These are phyloP conservation scores for Aleiodes leptofemur DNA, from an alignment of 2,888 invertebrate species.

Conservation along the genomic window DNA sequence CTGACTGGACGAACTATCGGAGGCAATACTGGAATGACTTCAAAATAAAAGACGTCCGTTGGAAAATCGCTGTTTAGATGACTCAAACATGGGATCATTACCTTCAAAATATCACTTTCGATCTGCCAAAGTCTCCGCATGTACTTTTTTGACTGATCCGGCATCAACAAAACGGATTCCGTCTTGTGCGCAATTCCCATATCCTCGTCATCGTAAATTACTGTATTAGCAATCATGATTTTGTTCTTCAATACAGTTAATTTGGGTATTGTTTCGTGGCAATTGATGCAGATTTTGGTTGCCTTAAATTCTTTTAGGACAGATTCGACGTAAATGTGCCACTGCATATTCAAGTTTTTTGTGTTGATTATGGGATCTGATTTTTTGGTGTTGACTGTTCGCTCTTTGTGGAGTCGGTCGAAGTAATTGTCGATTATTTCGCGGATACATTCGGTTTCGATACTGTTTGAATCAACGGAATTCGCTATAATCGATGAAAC, in stretches of 20 bases:
- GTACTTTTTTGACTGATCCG: constrained; percentile 81
- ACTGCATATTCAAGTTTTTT: constrained; percentile 77
- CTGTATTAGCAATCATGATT: constrained; percentile 76
- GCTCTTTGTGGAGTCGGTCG: constrained; percentile 60
- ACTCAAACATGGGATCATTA: constrained; percentile 83
- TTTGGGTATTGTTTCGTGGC: constrained; percentile 77
- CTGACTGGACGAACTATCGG: constrained; percentile 87
- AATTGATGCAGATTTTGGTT: constrained; percentile 78
- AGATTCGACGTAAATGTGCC: constrained; percentile 75
- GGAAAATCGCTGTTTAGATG: constrained; percentile 77
- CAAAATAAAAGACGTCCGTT: constrained; percentile 91
- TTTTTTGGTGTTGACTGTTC: constrained; percentile 67
- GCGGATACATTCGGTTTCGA: constrained; percentile 71
- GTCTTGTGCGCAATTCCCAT: constrained; percentile 51
- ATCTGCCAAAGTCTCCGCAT: constrained; percentile 84
- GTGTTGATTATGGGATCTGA: constrained; percentile 56
- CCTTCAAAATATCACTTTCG: constrained; percentile 82
- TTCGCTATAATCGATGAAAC: constrained; percentile 66
- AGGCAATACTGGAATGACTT: constrained; percentile 90
- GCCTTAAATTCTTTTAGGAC: constrained; percentile 76
- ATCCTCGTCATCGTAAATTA: background rate
- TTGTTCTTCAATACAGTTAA: constrained; percentile 80
- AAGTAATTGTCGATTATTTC: constrained; percentile 76
- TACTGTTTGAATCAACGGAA: constrained; percentile 36
- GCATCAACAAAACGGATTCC: constrained; percentile 76